These are phyloP conservation scores for Pseudonaja textilis DNA, from an alignment of 2,113 vertebrate genomes.

Conservation along the genomic window DNA sequence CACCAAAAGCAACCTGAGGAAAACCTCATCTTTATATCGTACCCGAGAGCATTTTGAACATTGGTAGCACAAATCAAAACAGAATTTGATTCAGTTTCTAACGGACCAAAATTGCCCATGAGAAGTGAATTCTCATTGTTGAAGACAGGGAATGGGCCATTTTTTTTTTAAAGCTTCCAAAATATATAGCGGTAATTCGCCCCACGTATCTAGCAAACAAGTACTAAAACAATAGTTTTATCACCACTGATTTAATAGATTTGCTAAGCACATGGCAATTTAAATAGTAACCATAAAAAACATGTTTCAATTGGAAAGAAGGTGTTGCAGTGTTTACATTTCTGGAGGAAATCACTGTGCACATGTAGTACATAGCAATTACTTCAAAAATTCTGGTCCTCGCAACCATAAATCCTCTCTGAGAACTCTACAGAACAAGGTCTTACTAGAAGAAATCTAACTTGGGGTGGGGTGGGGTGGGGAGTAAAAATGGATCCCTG, in stretches of 20 bases:
- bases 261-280: background rate
- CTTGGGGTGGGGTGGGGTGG: fast-evolving
- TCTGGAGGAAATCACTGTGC: background rate
- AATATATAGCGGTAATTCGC: background rate
- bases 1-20: background rate
- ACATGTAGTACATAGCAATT: background rate
- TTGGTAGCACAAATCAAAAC: background rate
- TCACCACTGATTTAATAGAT: background rate
- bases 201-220: background rate
- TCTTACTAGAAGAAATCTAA: background rate
- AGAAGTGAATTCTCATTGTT: background rate
- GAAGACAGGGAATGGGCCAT: background rate
- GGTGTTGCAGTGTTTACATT: background rate
- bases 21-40: background rate
- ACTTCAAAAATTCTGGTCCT: background rate
- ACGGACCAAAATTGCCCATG: no score
- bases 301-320: background rate
- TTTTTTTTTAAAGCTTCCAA: background rate
- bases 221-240: background rate
- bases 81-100: background rate
- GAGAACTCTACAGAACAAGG: background rate
- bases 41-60: background rate
- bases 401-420: background rate
- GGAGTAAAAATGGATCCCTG: background rate
- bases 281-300: background rate